Conservation (phyloP, 2,113 vertebrate genomes). For the Engraulis encrasicolus region DNA sequence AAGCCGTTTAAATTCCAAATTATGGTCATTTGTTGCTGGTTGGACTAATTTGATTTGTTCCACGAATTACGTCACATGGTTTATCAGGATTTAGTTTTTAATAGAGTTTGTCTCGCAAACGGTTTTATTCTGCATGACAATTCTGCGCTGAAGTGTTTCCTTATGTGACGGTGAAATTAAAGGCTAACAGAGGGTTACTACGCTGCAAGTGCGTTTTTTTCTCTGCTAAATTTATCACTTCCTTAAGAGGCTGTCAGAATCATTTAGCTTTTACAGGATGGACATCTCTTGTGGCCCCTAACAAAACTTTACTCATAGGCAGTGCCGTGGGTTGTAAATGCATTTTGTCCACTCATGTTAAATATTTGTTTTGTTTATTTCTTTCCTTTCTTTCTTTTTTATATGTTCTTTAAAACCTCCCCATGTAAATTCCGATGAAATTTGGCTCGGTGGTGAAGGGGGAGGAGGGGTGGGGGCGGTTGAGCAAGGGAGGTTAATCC, state of each 20-base stretch:
- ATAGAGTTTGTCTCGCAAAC: constrained; percentile 22
- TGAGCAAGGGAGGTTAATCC: constrained; percentile 98
- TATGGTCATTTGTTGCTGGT: constrained; percentile 50
- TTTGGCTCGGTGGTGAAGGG: constrained; percentile 80
- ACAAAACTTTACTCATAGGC: constrained; percentile 32
- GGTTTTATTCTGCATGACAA: constrained; percentile 23
- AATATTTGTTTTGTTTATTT: neutral
- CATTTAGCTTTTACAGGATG: neutral
- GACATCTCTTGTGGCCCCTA: neutral
- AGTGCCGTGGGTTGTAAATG: constrained; percentile 37
- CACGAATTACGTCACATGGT: constrained; percentile 49
- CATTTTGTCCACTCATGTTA: constrained; percentile 22
- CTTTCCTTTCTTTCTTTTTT: constrained; percentile 20
- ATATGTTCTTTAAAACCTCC: constrained; percentile 74
- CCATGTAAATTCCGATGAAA: constrained; percentile 88
- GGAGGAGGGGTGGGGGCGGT: too few species aligned
- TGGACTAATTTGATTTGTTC: constrained; percentile 57
- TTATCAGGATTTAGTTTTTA: constrained; percentile 45
- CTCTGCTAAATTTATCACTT: neutral
- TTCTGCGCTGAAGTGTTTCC: neutral
- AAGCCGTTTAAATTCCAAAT: constrained; percentile 47
- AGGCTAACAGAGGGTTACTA: neutral
- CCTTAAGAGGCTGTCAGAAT: neutral
- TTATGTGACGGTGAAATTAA: constrained; percentile 1
- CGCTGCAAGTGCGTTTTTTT: neutral